phyloP scores from a whole-genome alignment of 2,113 vertebrate species.

The Archocentrus centrarchus region DNA sequence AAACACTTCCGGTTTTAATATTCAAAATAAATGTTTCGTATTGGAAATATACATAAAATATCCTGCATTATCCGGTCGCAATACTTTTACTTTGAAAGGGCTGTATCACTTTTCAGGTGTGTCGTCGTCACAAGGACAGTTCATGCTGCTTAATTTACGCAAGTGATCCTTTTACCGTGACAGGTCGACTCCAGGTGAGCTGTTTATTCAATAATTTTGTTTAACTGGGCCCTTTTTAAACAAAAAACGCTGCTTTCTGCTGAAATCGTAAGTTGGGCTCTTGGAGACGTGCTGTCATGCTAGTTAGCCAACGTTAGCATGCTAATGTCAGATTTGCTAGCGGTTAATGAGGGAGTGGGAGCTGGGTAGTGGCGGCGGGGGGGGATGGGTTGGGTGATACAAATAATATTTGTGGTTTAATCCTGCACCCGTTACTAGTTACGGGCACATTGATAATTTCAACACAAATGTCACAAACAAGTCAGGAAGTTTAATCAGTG shows the following conservation, averaged over 20 bases:
- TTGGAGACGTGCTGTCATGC: conserved; percentile 13
- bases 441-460: not conserved
- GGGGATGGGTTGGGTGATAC: conserved; percentile 32
- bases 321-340: conserved; percentile 61
- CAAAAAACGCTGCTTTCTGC: not conserved
- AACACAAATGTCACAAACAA: not conserved
- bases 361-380: conserved; percentile 21
- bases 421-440: not conserved
- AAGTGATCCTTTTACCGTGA: not conserved
- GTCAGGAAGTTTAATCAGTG: not conserved
- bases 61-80: not conserved
- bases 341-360: conserved; percentile 38
- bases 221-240: accelerated
- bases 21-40: conserved; percentile 24
- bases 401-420: conserved; percentile 15
- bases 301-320: conserved; percentile 61
- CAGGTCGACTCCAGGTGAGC: conserved; percentile 12
- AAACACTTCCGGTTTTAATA: not conserved
- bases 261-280: not conserved
- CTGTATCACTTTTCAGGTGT: not conserved
- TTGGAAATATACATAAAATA: not conserved
- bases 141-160: not conserved
- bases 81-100: conserved; percentile 53
- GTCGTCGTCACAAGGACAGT: conserved; percentile 36
- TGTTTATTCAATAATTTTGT: no score